Evolutionary conservation across 2,888 invertebrate genomes (phyloP), one percentile per base, ranked within the genome.

Genomic region (Spilosoma lubricipeda): DNA sequence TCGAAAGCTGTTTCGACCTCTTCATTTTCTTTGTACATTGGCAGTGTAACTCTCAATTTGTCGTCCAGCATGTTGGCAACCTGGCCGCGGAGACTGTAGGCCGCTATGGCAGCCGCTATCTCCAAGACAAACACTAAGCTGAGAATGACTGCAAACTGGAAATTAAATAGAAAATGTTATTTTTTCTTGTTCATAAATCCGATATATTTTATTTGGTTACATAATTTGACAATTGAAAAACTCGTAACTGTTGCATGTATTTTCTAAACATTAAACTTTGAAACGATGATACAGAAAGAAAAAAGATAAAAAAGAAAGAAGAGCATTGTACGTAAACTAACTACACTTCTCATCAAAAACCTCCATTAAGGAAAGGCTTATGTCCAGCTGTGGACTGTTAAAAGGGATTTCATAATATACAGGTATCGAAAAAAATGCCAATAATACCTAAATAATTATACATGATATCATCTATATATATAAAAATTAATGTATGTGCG

Each of bases 41-140:
- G 94, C 90, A 98, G 91, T 3, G 97, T 96, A 39, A 95, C 92
- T 79, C 96, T 96, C 88, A 98, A 96, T n/a, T 96, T 96, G 42
- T 92, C 87, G 83, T 94, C 90, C 71, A 97, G 92, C 93, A 96
- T 96, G 42, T 95, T 86, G 0, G 96, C 87, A 91, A 97, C 93
- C 96, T 97, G 90, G 81, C 96, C 89, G 92, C 97, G 94, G 95
- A 97, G 88, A 95, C 97, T 92, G 96, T 98, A 98, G 11, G 98
- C 98, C 0, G 98, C 97, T 83, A 98, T 97, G 65, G 98, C 98
- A 11, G 98, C 98, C 0, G 98, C 97, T 36, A 99, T 92, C 95
- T 99, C 98, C 87, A 98, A 90, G 59, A 98, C 95, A 90, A 98
- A 97, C 75, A 99, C 97, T 78, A 98, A 82, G 76, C 97, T 95